Base-by-base conservation (phyloP, 2,888 invertebrate genomes). In the Saturnia pavonia region DNA sequence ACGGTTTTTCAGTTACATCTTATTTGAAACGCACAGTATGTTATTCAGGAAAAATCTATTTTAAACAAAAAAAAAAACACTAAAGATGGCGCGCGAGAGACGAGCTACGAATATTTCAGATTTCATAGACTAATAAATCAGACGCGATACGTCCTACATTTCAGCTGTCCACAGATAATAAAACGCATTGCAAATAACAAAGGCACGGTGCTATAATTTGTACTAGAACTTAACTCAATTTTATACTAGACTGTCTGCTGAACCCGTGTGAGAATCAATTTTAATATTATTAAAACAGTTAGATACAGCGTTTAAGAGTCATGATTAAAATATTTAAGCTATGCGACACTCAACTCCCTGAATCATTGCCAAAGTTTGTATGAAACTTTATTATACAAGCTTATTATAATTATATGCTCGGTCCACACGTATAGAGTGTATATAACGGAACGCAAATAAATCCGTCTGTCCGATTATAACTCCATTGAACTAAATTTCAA, bases 301-400 rank as follows among this genome's bases (percentile, higher is more conserved):
- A 67, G 25, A 67, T 48, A 40, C 70, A 60, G 14, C 11, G 25
- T 43, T 48, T 42, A 43, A 48, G 85, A 84, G 67, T 85, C 84
- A 85, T 69, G 7, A 43, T n/a, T 25, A 12, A 76, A 74, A 74
- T 74, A 73, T 76, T 77, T 78, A 72, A 65, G 73, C 78, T 76
- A 75, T 78, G 77, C 78, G 75, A 78, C 79, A 79, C 74, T 77
- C 78, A 72, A 75, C 77, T 74, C 76, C 74, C 80, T 82, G 84
- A 81, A 76, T 73, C 76, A 70, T 70, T 84, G 84, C 85, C 84
- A 85, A 81, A 77, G 72, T 73, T 77, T 76, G 75, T 74, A 74
- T 77, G 77, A 79, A 79, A 76, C 78, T 78, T 80, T 79, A 85
- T 82, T 78, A 78, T 76, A 80, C 72, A 72, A 78, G 76, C 80